Conservation (phyloP, 1,140 invertebrate genomes). For the Drosophila sp. region DNA sequence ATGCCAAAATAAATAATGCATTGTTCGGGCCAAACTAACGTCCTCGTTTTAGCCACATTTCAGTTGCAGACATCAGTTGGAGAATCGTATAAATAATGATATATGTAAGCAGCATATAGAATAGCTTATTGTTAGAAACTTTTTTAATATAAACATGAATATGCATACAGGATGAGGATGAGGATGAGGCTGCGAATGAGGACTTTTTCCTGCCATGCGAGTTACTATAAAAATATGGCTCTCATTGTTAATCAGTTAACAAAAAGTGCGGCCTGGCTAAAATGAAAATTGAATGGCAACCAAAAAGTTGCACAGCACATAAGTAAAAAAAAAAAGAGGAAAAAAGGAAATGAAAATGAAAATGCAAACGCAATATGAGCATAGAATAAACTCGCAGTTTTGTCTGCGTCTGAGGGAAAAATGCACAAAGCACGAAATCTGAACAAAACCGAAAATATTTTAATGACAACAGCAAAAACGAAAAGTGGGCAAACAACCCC, state of each 20-base stretch:
- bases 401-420: slow-evolving; percentile 13
- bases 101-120: slow-evolving; percentile 71
- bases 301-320: slow-evolving; percentile 63
- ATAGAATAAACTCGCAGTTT: not conserved
- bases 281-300: slow-evolving; percentile 64
- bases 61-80: slow-evolving; percentile 5
- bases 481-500: slow-evolving; percentile 16
- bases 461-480: slow-evolving; percentile 74
- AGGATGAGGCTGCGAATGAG: not conserved
- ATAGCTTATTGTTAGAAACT: slow-evolving; percentile 75
- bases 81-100: too few relatives aligned
- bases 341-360: not conserved
- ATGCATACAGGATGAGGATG: slow-evolving; percentile 42
- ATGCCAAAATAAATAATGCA: slow-evolving; percentile 25
- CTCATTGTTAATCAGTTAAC: slow-evolving; percentile 79
- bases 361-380: slow-evolving; percentile 23
- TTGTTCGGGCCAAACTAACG: slow-evolving; percentile 24
- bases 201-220: slow-evolving; percentile 4
- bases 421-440: slow-evolving; percentile 49
- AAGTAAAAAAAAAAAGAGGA: slow-evolving; percentile 13
- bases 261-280: slow-evolving; percentile 61
- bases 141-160: slow-evolving; percentile 81
- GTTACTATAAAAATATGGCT: slow-evolving; percentile 48
- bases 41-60: slow-evolving; percentile 14
- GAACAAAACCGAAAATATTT: slow-evolving; percentile 82